Percentiles rank a stretch among this genome's conserved stretches.
phyloP scores from a whole-genome alignment of 2,113 vertebrate genomes.

The Dolichallabes microphthalmus region DNA sequence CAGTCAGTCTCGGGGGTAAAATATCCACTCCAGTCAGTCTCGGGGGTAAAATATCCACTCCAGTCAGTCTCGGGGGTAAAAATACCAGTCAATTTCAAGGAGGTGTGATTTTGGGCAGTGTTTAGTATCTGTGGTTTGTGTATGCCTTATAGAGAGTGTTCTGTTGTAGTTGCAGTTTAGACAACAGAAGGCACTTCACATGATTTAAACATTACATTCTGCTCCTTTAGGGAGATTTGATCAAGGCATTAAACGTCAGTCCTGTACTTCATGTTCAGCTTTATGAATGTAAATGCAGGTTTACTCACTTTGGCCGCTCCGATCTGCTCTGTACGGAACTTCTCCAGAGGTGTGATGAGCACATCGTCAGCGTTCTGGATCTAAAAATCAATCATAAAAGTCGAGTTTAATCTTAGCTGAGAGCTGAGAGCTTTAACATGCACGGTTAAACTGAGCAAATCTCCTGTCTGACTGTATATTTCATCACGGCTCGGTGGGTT shows the following conservation, averaged over 20 bases:
- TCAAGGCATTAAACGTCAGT: background rate
- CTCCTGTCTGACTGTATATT: slow-evolving; percentile 29
- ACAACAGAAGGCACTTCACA: background rate
- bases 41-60: too few relatives aligned
- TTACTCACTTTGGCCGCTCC: slow-evolving; percentile 94
- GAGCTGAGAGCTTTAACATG: slow-evolving; percentile 23
- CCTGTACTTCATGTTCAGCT: background rate
- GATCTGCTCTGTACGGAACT: slow-evolving; percentile 95
- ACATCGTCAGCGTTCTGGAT: slow-evolving; percentile 97
- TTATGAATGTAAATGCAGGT: background rate
- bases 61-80: too few relatives aligned
- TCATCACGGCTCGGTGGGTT: background rate
- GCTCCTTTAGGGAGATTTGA: background rate
- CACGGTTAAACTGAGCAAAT: slow-evolving; percentile 13
- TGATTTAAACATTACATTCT: background rate
- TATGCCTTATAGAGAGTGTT: background rate
- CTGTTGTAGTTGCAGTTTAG: background rate
- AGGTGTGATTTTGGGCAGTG: too few relatives aligned
- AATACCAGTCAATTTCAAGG: too few relatives aligned
- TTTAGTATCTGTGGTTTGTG: too few relatives aligned
- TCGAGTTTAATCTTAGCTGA: slow-evolving; percentile 2
- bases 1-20: too few relatives aligned
- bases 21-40: too few relatives aligned
- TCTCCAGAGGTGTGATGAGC: slow-evolving; percentile 93
- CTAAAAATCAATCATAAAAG: slow-evolving; percentile 72